Percentiles rank a stretch among this genome's conserved stretches.
Conservation (phyloP, 2,113 vertebrate species). For the Motacilla alba region DNA sequence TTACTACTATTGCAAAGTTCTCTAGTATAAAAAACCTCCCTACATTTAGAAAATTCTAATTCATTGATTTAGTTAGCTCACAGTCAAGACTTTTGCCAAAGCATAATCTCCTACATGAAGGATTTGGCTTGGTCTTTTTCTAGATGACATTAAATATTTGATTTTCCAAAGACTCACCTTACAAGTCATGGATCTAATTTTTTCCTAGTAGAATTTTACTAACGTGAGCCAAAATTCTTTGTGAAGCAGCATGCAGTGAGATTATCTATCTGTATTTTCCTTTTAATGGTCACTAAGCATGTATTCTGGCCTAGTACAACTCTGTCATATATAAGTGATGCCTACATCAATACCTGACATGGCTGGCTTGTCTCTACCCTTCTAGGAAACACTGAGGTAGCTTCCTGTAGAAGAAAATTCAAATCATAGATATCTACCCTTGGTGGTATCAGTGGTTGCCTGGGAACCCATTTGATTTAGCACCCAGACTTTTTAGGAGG, state of each 20-base stretch:
- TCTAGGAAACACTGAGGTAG: neutral
- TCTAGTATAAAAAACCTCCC: neutral
- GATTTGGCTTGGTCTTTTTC: neutral
- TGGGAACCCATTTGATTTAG: neutral
- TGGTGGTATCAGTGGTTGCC: neutral
- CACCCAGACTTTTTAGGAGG: accelerated
- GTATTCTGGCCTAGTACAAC: neutral
- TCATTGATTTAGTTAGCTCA: neutral
- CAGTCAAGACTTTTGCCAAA: neutral
- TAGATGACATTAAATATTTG: neutral
- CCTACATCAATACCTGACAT: neutral
- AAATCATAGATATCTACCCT: neutral
- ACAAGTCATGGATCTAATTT: neutral
- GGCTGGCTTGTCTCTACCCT: neutral
- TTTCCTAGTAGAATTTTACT: neutral
- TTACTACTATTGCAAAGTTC: neutral
- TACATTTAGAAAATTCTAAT: neutral
- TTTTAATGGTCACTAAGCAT: neutral
- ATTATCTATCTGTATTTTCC: neutral
- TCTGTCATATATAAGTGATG: neutral
- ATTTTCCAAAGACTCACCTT: neutral
- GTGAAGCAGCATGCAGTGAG: neutral
- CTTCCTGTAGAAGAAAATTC: neutral
- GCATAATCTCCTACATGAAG: neutral
- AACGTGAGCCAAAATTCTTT: neutral